Evolutionary conservation across 2,888 invertebrate species (phyloP).

Genomic region (Asteroscopus sphinx): DNA sequence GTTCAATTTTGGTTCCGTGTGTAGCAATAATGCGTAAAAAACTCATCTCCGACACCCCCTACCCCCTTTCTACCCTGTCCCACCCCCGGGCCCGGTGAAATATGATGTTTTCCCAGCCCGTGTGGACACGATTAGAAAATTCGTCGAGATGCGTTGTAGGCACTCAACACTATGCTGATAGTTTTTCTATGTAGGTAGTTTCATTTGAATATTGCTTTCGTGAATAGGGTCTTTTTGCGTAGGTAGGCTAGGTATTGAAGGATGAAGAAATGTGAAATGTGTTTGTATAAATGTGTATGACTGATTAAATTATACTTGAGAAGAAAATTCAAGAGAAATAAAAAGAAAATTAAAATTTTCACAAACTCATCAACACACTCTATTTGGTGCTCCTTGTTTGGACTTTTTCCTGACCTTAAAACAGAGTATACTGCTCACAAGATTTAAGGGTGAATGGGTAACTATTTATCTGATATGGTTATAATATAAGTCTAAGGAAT

Average conservation of each 20-base stretch:
- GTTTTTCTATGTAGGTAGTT: slow-evolving; percentile 67
- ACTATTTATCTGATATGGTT: too few relatives aligned
- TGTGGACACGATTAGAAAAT: slow-evolving; percentile 89
- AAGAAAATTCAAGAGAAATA: background rate
- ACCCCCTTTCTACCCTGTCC: slow-evolving; percentile 56
- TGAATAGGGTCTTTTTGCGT: slow-evolving; percentile 3
- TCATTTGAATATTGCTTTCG: slow-evolving; percentile 52
- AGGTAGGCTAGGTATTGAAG: background rate
- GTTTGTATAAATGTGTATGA: too few relatives aligned
- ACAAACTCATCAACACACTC: background rate
- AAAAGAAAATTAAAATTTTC: background rate
- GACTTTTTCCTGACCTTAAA: too few relatives aligned
- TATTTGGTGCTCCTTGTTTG: too few relatives aligned
- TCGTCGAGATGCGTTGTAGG: slow-evolving; percentile 76
- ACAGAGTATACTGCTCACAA: too few relatives aligned
- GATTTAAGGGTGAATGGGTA: too few relatives aligned
- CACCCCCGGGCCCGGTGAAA: slow-evolving; percentile 81
- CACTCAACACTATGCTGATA: slow-evolving; percentile 68
- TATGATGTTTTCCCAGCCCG: slow-evolving; percentile 88
- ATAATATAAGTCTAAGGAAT: too few relatives aligned
- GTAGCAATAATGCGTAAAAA: slow-evolving; percentile 89
- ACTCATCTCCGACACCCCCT: slow-evolving; percentile 85
- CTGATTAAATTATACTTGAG: background rate
- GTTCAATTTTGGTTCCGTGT: slow-evolving; percentile 83
- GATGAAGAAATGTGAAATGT: background rate